phyloP scores from a whole-genome alignment of 2,888 invertebrate species.

The Ochropleura leucogaster region DNA sequence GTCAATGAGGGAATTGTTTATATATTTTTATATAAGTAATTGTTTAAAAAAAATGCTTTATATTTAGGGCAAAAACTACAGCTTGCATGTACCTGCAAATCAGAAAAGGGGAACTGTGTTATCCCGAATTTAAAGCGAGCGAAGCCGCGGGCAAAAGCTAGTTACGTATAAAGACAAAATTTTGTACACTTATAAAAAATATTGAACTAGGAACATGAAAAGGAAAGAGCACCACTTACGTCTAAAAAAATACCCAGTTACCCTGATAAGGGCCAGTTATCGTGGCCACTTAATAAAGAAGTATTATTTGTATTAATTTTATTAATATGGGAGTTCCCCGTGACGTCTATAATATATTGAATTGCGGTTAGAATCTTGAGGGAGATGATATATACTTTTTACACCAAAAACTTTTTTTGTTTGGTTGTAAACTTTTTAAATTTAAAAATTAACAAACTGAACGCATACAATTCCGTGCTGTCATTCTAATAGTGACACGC shows the following conservation, averaged over 20 bases:
- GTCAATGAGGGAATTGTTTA: not conserved
- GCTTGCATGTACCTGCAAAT: no score
- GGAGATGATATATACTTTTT: constrained; percentile 6
- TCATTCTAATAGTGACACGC: constrained; percentile 22
- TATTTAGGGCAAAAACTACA: no score
- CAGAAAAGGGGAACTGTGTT: no score
- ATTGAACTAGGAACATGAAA: not conserved
- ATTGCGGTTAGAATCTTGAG: constrained; percentile 12
- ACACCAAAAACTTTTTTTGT: not conserved
- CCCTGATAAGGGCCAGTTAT: constrained; percentile 37
- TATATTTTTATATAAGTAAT: not conserved
- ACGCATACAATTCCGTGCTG: not conserved
- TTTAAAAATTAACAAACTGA: constrained; percentile 11
- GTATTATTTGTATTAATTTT: constrained; percentile 24
- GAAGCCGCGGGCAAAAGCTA: no score
- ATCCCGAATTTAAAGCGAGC: no score
- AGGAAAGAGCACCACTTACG: not conserved
- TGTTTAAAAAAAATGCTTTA: no score
- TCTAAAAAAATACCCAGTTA: constrained; percentile 22
- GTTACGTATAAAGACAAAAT: no score
- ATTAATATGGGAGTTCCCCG: constrained; percentile 44
- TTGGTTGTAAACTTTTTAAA: not conserved
- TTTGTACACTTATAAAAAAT: not conserved
- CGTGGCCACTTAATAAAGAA: constrained; percentile 23
- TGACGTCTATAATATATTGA: constrained; percentile 33